Conservation (phyloP, 2,113 vertebrate species). For the Todiramphus saurophagus region DNA sequence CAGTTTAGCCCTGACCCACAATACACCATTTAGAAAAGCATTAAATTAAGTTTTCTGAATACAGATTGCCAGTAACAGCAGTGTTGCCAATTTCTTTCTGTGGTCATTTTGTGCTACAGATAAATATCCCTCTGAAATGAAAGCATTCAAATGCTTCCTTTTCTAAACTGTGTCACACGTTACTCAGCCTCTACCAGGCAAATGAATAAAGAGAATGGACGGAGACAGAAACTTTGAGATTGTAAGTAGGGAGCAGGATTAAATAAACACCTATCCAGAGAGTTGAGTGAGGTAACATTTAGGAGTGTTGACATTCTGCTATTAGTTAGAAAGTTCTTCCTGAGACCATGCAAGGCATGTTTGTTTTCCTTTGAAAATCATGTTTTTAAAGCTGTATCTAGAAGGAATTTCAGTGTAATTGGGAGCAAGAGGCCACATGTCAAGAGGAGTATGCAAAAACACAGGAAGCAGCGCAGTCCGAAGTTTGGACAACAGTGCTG, state of each 20-base stretch:
- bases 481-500: background rate
- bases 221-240: background rate
- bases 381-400: background rate
- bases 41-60: constrained; percentile 18
- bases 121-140: background rate
- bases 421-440: background rate
- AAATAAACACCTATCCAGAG: background rate
- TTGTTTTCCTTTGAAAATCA: background rate
- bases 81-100: background rate
- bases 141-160: background rate
- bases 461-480: background rate
- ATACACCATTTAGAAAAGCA: background rate
- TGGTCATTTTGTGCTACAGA: background rate
- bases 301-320: background rate
- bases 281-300: background rate
- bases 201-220: background rate
- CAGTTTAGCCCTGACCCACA: background rate
- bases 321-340: background rate
- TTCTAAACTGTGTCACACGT: background rate
- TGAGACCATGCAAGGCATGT: background rate
- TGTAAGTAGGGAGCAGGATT: background rate
- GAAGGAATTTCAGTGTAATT: background rate
- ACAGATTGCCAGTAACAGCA: background rate
- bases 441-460: background rate
- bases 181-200: background rate